phyloP scores from a whole-genome alignment of 2,113 vertebrate genomes.

The Leptocoma aspasia region DNA sequence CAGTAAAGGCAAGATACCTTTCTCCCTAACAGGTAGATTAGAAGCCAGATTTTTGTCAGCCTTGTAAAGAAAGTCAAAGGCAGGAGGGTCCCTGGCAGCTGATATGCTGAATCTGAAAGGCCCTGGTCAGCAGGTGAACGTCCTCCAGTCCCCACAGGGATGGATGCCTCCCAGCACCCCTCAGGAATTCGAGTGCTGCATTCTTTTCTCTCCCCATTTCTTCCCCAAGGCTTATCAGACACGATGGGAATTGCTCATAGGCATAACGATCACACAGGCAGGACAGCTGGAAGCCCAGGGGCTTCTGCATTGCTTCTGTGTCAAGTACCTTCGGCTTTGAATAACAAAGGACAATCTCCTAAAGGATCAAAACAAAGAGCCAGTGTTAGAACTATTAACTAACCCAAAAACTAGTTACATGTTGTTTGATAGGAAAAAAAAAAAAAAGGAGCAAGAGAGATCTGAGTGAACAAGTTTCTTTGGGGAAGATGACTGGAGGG shows the following conservation, averaged over 20 bases:
- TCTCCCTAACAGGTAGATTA: fast-evolving
- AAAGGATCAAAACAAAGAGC: not conserved
- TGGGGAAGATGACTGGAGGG: not conserved
- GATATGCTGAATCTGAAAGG: not conserved
- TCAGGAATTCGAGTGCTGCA: conserved; percentile 21
- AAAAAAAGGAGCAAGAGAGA: not conserved
- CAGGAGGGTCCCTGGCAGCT: not conserved
- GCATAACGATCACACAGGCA: not conserved
- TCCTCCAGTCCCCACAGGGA: not conserved
- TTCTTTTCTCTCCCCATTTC: not conserved
- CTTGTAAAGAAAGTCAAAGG: not conserved
- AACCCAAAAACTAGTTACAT: not conserved
- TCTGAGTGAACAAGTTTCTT: not conserved
- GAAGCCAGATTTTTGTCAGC: not conserved
- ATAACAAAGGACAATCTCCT: conserved; percentile 32
- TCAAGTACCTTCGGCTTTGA: not conserved
- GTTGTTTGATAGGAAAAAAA: not conserved
- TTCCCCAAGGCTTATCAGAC: conserved; percentile 28
- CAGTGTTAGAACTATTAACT: conserved; percentile 1
- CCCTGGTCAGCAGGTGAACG: not conserved
- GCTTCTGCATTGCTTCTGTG: conserved; percentile 26
- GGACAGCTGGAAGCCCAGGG: not conserved
- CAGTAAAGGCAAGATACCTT: not conserved
- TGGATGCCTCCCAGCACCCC: not conserved
- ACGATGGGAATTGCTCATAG: not conserved